Evolutionary conservation across 2,797 vertebrate species (phyloP).

Genomic region (Rhynchotus rufescens): DNA sequence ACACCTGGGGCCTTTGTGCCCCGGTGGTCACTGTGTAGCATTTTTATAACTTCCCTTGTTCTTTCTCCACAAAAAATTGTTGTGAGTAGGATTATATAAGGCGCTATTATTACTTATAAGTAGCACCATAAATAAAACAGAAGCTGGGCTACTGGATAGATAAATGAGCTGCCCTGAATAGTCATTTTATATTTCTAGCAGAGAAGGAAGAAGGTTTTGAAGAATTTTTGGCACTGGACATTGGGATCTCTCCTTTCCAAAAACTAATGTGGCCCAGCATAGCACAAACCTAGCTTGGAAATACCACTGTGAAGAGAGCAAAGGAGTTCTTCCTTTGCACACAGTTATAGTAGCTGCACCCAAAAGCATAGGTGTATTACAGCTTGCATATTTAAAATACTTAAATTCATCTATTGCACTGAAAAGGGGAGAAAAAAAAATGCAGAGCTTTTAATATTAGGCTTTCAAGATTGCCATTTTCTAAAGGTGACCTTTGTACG

Average conservation of each 20-base stretch:
- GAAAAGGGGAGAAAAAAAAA: background rate
- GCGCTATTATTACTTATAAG: background rate
- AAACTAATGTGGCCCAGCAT: background rate
- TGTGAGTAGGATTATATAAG: background rate
- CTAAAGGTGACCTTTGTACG: background rate
- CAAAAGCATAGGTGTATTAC: background rate
- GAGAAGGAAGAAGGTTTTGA: background rate
- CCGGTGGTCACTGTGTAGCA: background rate
- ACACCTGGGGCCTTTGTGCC: conserved; percentile 10
- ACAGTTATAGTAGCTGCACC: background rate
- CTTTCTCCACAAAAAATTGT: background rate
- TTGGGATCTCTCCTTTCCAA: background rate
- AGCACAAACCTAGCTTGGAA: background rate
- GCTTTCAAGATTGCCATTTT: background rate
- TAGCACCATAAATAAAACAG: background rate
- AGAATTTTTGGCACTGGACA: background rate
- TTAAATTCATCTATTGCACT: background rate
- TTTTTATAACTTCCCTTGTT: background rate
- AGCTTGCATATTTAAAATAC: background rate
- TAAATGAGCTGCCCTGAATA: background rate
- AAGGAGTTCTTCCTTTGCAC: background rate
- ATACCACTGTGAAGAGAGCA: background rate
- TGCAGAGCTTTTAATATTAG: accelerated
- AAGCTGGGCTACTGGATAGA: background rate
- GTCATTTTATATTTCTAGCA: background rate